Evolutionary conservation across 2,888 invertebrate species (phyloP), one percentile per base, ranked within the genome.

Genomic region (Hirtodrosophila alboralis): DNA sequence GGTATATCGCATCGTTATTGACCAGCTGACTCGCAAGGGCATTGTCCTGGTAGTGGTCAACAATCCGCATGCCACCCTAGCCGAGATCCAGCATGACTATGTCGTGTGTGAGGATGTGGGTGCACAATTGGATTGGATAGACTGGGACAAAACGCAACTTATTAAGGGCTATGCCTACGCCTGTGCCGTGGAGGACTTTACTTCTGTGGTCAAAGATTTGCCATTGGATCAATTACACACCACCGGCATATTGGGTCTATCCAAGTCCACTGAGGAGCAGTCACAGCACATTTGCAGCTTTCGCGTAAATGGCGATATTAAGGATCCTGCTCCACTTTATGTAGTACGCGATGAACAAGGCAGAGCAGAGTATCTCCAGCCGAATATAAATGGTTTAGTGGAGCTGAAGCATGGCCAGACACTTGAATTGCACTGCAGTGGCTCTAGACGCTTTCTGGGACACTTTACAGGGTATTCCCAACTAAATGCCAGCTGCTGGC

Each of bases 261-360:
- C 38, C 0, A 13, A 30, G 0, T 8, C 21, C 21, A 16, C 30
- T 4, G 16, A 26, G 1, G 48, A 57, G 2, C 31, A 13, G 1
- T 4, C 4, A 0, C 18, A 45, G 3, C 8, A 21, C 1, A 5
- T 14, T 12, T 80, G 80, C 41, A 61, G 37, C 28, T 80, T 80
- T n/a, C 59, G 57, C 0, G 80, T 80, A 2, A 80, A 80, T n/a
- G 80, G 80, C 3, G 80, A 81, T 45, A 53, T 81, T 0, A 69
- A 65, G 3, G 92, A 92, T 62, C 93, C 93, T 0, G 93, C 93
- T 66, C 93, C 93, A 0, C 90, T 94, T 9, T 91, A 92, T 65
- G 80, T 93, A 1, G 87, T 86, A 23, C 87, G 90, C 1, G 89
- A 89, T 5, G 79, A 83, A 0, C 13, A 31, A 1, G 67, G 62